Evolutionary conservation across 2,888 invertebrate species (phyloP), one percentile per base, ranked within the genome.

Genomic region (Orthosia gothica): DNA sequence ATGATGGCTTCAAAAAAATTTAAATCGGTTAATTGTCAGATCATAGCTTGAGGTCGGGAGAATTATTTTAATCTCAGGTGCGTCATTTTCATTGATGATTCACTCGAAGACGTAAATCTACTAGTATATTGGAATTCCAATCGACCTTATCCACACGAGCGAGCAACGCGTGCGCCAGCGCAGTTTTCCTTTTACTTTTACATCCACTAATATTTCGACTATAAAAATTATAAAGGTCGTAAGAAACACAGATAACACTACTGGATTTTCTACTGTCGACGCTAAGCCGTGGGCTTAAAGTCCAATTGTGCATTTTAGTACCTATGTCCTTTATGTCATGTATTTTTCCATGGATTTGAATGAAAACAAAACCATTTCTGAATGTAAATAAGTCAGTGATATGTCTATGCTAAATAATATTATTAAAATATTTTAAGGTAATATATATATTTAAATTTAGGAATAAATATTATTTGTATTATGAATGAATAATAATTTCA

Each of bases 151-250:
- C 26, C 26, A n/a, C 76, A 58, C 65, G 69, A 23, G 61, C 40
- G 4, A 11, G 0, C 5, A 58, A 13, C 66, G 54, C 32, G 45
- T 66, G 58, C 54, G 5, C 62, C n/a, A 4, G 40, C 9, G 9
- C 40, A 40, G 40, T 58, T 79, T 65, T 79, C 76, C 77, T 66
- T 76, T 7, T 66, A 5, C 77, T 66, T 76, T 7, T 66, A 5
- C 18, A 16, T 7, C 5, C n/a, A 40, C 40, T 40, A 9, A 40
- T 9, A 47, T 20, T 61, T 61, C 2, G 15, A 59, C 3, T 7
- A 20, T 15, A 1, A 4, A 13, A 0, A 13, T 15, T 61, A 4
- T 13, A 20, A 61, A 61, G 40, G 15, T 45, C 7, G 15, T 15
- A 20, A 61, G 40, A 18, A 7, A 20, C n/a, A 20, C n/a, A 20